Base-by-base conservation (phyloP, 2,888 invertebrate genomes). In the Sialis fuliginosa region DNA sequence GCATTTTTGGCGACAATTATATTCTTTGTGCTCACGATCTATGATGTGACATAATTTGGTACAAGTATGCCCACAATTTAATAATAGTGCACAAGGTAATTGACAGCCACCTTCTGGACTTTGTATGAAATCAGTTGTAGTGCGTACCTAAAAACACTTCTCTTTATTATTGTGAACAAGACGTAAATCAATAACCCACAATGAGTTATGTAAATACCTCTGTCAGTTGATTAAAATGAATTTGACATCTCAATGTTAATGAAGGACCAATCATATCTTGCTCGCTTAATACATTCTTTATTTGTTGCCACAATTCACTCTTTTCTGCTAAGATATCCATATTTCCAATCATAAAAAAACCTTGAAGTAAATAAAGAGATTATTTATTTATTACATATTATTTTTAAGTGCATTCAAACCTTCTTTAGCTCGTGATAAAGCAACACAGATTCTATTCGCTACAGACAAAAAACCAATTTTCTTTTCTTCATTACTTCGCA, bases 311-410 rank as follows among this genome's bases (percentile, higher is more conserved):
- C 44, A 72, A 63, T 5, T 53, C 43, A 53, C 72, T 76, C 1
- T 71, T 67, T 1, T 65, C 56, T 50, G 68, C 63, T 0, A 82
- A 58, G 7, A 73, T 62, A 1, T 65, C 57, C 70, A 81, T 77
- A 55, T 87, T 85, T 2, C 87, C 88, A 54, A 81, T 74, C 5
- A 84, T 74, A 59, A 78, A 87, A 42, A 88, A 70, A 2, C 79
- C 77, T 70, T 58, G 6, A 52, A 48, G 22, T 22, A 4, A 22
- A 22, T 4, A 42, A 46, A 9, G 37, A 10, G n/a, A 44, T 8
- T 22, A 30, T 45, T 33, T 12, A 70, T 69, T 70, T 63, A 69
- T 67, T 53, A 64, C 68, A 69, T 31, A 40, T 12, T 22, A 40
- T 5, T 13, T 13, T 40, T 40, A 13, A 13, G 13, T 8, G 13